Conservation (phyloP, 2,888 invertebrate species). For the Polydrusus cervinus region DNA sequence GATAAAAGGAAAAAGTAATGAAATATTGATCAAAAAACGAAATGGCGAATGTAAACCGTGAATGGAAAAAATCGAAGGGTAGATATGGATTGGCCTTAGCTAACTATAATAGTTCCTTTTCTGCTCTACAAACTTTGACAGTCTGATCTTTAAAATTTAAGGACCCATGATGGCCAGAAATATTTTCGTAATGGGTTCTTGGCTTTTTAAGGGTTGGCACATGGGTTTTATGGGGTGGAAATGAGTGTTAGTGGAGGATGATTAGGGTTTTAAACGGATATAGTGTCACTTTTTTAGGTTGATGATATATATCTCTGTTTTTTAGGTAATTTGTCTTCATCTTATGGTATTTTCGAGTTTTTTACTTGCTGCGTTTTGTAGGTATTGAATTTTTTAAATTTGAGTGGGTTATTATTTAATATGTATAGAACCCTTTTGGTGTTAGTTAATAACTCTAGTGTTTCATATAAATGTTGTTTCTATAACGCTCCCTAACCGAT, state of each 20-base stretch:
- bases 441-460: no score
- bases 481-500: no score
- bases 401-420: no score
- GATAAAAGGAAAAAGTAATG: no score
- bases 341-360: not conserved
- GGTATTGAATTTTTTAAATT: not conserved
- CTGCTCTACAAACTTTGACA: slow-evolving; percentile 11
- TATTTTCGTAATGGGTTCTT: slow-evolving; percentile 29
- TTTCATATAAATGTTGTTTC: no score
- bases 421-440: no score
- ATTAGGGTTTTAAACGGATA: slow-evolving; percentile 33
- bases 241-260: slow-evolving; percentile 33
- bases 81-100: no score
- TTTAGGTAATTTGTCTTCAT: slow-evolving; percentile 14
- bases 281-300: slow-evolving; percentile 19
- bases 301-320: slow-evolving; percentile 2
- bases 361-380: no score
- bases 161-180: slow-evolving; percentile 11
- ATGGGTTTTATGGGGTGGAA: slow-evolving; percentile 39
- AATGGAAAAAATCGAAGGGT: no score
- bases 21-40: no score
- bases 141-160: not conserved
- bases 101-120: no score
- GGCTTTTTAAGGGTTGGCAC: slow-evolving; percentile 34
- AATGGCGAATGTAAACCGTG: no score